These are phyloP conservation scores for Bombus balteatus DNA, from an alignment of 1,140 invertebrate species.

Conservation along the genomic window DNA sequence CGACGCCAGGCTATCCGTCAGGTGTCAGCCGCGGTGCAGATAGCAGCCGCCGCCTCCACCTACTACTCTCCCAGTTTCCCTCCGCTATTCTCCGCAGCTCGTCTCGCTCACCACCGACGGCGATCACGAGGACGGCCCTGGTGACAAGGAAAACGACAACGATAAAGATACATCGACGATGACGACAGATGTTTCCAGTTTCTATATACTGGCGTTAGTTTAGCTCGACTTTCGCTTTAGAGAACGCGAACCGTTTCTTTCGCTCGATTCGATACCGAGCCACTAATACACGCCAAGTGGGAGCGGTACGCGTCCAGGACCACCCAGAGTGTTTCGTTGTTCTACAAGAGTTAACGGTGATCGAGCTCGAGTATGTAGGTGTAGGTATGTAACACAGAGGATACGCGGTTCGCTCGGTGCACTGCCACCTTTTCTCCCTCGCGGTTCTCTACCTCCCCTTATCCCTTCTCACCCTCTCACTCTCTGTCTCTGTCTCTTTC, in stretches of 20 bases:
- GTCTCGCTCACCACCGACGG: conserved; percentile 39
- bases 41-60: conserved; percentile 71
- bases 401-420: no score
- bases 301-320: conserved; percentile 34
- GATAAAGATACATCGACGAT: not conserved
- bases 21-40: conserved; percentile 78
- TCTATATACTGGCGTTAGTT: not conserved
- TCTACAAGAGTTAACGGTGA: conserved; percentile 50
- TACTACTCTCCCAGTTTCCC: conserved; percentile 56
- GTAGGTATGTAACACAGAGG: conserved; percentile 47
- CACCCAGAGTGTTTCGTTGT: conserved; percentile 60
- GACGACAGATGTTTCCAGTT: conserved; percentile 18
- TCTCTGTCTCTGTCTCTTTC: not conserved
- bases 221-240: not conserved
- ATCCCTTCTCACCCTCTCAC: not conserved
- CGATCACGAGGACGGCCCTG: not conserved
- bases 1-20: conserved; percentile 80
- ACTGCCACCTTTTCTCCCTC: conserved; percentile 5
- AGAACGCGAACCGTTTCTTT: not conserved
- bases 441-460: not conserved
- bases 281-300: conserved; percentile 8
- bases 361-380: conserved; percentile 24
- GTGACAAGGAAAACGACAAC: not conserved
- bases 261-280: not conserved
- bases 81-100: conserved; percentile 44